phyloP scores from a whole-genome alignment of 2,113 vertebrate species.

The Macroglossus sobrinus region DNA sequence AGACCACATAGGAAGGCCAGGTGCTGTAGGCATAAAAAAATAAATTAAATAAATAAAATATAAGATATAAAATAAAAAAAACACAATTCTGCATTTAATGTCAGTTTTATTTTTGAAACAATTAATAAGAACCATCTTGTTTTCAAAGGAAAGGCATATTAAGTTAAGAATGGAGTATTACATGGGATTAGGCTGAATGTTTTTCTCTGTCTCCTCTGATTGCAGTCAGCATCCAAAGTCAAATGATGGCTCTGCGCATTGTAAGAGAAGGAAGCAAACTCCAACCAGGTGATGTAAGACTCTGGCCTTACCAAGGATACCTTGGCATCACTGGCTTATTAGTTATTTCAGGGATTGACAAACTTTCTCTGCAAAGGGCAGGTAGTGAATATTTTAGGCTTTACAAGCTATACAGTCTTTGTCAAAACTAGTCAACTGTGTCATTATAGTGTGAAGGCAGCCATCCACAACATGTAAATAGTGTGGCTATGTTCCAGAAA shows the following conservation, averaged over 20 bases:
- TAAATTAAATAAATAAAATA: no score
- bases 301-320: neutral
- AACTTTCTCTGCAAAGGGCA: neutral
- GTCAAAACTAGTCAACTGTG: neutral
- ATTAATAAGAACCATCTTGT: conserved; percentile 41
- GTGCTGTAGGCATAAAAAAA: no score
- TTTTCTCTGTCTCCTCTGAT: conserved; percentile 12
- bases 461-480: neutral
- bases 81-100: neutral
- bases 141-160: conserved; percentile 37
- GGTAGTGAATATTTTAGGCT: neutral
- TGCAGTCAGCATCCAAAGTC: neutral
- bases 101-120: conserved; percentile 28
- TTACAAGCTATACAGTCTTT: neutral
- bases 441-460: neutral
- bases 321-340: neutral
- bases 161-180: conserved; percentile 5
- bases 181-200: neutral
- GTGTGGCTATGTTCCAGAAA: neutral
- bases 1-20: no score
- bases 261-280: neutral
- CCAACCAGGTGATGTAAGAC: neutral
- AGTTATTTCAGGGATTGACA: neutral
- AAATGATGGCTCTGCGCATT: neutral
- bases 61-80: no score